Conservation (phyloP, 2,113 vertebrate genomes). For the Catharus bicknelli region DNA sequence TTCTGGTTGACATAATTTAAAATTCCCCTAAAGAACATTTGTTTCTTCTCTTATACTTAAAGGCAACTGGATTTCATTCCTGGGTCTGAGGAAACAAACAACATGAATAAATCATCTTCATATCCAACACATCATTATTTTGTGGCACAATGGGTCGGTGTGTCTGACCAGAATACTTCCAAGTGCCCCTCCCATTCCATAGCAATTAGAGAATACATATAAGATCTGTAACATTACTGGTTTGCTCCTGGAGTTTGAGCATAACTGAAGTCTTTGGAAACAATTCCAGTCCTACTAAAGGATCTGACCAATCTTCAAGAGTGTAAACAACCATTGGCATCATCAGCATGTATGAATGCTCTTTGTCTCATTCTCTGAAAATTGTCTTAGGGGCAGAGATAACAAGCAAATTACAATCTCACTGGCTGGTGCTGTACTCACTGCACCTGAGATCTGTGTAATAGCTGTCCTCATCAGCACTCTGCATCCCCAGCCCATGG, state of each 20-base stretch:
- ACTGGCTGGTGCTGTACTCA: background rate
- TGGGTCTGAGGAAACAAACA: background rate
- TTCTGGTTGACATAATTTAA: constrained; percentile 47
- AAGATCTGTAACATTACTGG: background rate
- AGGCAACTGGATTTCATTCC: background rate
- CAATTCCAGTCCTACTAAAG: background rate
- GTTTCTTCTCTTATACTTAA: constrained; percentile 20
- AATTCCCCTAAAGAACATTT: constrained; percentile 37
- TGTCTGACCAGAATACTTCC: background rate
- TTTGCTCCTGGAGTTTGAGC: background rate
- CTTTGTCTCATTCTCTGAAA: constrained; percentile 10
- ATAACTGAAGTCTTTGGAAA: background rate
- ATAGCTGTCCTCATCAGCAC: background rate
- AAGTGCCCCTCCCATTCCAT: background rate
- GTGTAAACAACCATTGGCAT: background rate
- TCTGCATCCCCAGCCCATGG: background rate
- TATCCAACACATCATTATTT: constrained; percentile 27
- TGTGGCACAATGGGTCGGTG: background rate
- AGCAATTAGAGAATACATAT: background rate
- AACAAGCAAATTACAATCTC: background rate
- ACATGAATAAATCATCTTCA: background rate
- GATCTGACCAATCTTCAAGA: background rate
- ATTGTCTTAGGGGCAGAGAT: background rate
- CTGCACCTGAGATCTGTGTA: background rate
- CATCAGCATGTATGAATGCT: background rate